phyloP scores from a whole-genome alignment of 2,113 vertebrate genomes.

The Okapia johnstoni region DNA sequence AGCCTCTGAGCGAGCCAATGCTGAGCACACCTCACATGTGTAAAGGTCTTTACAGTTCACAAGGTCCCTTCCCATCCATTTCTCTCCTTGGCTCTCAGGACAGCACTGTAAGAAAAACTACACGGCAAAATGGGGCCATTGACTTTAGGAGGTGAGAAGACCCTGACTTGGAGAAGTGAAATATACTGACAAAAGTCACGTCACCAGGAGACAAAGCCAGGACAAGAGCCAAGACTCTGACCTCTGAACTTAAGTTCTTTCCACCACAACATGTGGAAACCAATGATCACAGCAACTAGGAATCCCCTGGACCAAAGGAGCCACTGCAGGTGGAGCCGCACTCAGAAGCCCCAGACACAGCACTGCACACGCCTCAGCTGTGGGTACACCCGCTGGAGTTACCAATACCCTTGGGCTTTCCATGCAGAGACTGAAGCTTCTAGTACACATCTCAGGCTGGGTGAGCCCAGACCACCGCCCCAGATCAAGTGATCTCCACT shows the following conservation, averaged over 20 bases:
- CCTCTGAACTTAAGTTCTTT: not conserved
- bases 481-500: not conserved
- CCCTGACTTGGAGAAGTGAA: not conserved
- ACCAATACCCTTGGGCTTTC: not conserved
- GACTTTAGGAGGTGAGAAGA: not conserved
- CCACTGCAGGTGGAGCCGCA: too few relatives aligned
- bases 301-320: too few relatives aligned
- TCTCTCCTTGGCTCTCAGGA: not conserved
- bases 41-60: not conserved
- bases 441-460: not conserved
- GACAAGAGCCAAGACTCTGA: not conserved
- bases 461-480: not conserved
- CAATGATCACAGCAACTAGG: not conserved
- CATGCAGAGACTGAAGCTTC: not conserved
- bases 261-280: not conserved
- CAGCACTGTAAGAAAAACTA: not conserved
- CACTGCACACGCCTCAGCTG: not conserved
- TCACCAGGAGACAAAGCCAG: not conserved
- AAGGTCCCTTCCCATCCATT: not conserved
- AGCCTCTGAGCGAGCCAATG: not conserved
- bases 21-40: not conserved
- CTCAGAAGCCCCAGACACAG: not conserved
- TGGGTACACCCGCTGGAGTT: accelerated
- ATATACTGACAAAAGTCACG: not conserved
- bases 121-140: accelerated